Conservation (phyloP, 2,797 vertebrate genomes). For the Microtus californicus region DNA sequence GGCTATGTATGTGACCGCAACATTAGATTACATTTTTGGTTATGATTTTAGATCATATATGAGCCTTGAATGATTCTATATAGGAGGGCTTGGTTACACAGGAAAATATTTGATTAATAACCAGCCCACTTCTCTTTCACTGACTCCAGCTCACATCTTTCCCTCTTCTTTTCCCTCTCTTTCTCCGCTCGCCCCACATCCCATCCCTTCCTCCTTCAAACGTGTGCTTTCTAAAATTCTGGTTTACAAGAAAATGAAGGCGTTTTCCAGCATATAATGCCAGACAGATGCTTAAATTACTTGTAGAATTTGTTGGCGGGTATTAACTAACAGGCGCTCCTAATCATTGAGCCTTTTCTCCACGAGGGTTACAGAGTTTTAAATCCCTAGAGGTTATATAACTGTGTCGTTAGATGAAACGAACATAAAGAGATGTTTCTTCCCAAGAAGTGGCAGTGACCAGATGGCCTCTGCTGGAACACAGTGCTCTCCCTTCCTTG, state of each 20-base stretch:
- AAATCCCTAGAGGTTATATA: slow-evolving; percentile 5
- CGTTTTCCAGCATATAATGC: slow-evolving; percentile 29
- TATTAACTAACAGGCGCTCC: background rate
- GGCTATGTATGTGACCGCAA: background rate
- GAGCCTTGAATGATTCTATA: slow-evolving; percentile 17
- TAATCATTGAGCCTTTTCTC: background rate
- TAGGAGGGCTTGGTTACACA: background rate
- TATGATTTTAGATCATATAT: slow-evolving; percentile 38
- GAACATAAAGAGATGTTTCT: background rate
- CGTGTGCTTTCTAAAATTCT: slow-evolving; percentile 28
- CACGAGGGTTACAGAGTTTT: background rate
- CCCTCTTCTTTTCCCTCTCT: background rate
- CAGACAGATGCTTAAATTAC: slow-evolving; percentile 25
- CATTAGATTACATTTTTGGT: slow-evolving; percentile 6
- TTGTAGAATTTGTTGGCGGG: slow-evolving; percentile 36
- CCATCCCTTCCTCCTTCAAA: background rate
- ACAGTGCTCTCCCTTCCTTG: background rate
- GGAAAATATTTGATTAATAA: background rate
- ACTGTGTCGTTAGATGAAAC: background rate
- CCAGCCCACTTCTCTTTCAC: background rate
- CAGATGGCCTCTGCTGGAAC: background rate
- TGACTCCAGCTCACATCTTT: too few relatives aligned
- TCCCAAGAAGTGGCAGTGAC: background rate
- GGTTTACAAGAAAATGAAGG: slow-evolving; percentile 36
- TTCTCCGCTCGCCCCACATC: too few relatives aligned